phyloP scores from a whole-genome alignment of 2,797 vertebrate species.

The Muscicapa comitata region DNA sequence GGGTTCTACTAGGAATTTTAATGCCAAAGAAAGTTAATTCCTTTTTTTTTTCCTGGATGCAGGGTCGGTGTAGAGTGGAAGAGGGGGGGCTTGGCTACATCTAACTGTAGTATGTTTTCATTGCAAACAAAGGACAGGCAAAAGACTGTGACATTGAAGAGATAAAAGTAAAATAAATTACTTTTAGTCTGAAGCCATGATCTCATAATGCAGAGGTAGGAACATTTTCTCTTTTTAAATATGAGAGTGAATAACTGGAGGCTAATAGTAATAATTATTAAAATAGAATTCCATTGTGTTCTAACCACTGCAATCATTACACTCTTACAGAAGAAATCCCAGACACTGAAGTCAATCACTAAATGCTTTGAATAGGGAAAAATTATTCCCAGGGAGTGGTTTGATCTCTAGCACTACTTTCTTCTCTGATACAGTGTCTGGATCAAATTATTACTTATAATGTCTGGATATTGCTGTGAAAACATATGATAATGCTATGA shows the following conservation, averaged over 20 bases:
- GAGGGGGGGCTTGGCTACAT: accelerated
- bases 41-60: accelerated
- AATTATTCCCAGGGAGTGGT: background rate
- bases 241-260: background rate
- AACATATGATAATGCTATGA: background rate
- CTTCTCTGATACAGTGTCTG: background rate
- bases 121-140: background rate
- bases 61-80: accelerated
- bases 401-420: background rate
- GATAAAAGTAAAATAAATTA: background rate
- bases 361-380: background rate
- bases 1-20: background rate
- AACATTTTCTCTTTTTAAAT: background rate
- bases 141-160: background rate
- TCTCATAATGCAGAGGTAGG: background rate
- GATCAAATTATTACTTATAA: background rate
- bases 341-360: background rate
- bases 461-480: background rate
- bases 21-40: background rate
- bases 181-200: background rate
- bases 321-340: background rate
- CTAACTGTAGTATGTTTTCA: background rate
- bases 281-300: conserved; percentile 3
- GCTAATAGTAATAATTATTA: background rate
- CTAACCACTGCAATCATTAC: background rate